Base-by-base conservation (phyloP, 1,140 invertebrate species). In the Dendrolimus punctatus region DNA sequence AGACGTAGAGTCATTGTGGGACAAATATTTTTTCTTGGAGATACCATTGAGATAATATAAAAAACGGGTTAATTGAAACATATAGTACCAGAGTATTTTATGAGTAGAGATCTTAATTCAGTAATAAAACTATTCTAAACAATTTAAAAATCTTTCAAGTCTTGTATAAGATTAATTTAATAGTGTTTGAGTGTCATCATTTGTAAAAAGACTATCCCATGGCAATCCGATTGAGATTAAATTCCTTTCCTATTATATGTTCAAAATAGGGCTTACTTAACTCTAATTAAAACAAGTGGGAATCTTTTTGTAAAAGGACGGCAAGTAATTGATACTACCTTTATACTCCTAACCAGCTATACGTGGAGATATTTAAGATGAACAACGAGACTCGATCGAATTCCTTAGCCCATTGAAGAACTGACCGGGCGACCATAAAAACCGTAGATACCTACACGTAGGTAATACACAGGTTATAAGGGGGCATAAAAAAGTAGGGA, bases 321-420 rank as follows among this genome's bases (percentile, higher is more conserved):
- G 53, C 60, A 45, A 55, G 53, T 62, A 62, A 62, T 55, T 58
- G 60, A 62, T 62, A 62, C 50, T 46, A 53, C 58, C 53, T 46
- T 62, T 62, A 51, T 62, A 62, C 49, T 53, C 51, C 49, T 45
- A 53, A 51, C 49, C 53, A 55, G 51, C 9, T 49, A 55, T 58
- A 62, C 60, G 60, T 62, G 60, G 56, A 58, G 60, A 62, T 62
- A 62, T 62, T 62, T 62, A 42, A 58, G 60, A 58, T 62, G 56
- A 58, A 62, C 60, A 62, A 62, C 58, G 60, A 78, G 76, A 75
- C 82, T 84, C 82, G 79, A 85, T 82, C 75, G 79, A 78, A 84
- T 86, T 84, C 82, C 78, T 80, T 84, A 84, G 72, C 78, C 80
- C 80, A 86, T 86, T 86, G 80, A 86, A 80, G 79, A 86, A 80